Conservation (phyloP, 1,140 invertebrate species). For the Oryctes rhinoceros region DNA sequence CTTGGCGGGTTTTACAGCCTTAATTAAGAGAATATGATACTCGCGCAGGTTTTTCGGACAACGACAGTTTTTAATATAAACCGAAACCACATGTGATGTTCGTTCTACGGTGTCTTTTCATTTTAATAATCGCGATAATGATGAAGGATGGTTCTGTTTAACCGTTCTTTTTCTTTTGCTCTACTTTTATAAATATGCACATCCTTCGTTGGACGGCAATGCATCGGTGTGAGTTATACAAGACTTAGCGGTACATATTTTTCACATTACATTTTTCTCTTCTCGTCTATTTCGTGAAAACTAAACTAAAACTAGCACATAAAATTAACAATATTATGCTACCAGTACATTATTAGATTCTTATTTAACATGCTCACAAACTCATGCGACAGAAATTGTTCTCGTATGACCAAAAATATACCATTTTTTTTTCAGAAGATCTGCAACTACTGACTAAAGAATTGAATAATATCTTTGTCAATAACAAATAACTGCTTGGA, state of each 20-base stretch:
- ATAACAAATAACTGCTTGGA: too few relatives aligned
- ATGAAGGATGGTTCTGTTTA: slow-evolving; percentile 42
- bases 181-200: slow-evolving; percentile 22
- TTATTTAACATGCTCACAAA: too few relatives aligned
- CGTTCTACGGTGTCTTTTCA: slow-evolving; percentile 38
- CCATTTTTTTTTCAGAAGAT: too few relatives aligned
- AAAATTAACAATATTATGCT: neutral
- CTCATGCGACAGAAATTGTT: too few relatives aligned
- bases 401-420: too few relatives aligned
- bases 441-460: too few relatives aligned
- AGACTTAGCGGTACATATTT: neutral
- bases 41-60: slow-evolving; percentile 54
- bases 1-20: slow-evolving; percentile 58
- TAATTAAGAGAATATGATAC: slow-evolving; percentile 61
- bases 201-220: neutral
- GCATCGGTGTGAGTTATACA: slow-evolving; percentile 5
- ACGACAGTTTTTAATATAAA: slow-evolving; percentile 52
- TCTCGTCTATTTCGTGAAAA: neutral
- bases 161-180: slow-evolving; percentile 8
- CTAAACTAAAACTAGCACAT: too few relatives aligned
- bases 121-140: slow-evolving; percentile 43
- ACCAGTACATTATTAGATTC: neutral
- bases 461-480: too few relatives aligned
- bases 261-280: neutral
- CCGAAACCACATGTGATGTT: slow-evolving; percentile 45